These are phyloP conservation scores for Drosophila navojoa DNA, from an alignment of 1,140 invertebrate genomes.

Conservation along the genomic window DNA sequence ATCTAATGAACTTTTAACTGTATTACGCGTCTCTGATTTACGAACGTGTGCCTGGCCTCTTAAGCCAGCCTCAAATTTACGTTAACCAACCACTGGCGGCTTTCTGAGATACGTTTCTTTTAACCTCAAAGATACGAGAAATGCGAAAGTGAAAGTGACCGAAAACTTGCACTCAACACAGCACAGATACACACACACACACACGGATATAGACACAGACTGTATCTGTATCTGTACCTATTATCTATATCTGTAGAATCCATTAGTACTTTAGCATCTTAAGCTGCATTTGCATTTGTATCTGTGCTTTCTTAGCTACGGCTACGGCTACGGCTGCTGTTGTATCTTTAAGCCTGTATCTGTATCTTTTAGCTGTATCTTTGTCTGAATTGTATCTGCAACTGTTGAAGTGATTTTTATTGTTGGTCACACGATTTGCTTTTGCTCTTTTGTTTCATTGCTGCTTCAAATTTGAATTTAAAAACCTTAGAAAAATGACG, in stretches of 20 bases:
- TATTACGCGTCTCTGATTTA: slow-evolving; percentile 66
- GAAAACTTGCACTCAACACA: slow-evolving; percentile 36
- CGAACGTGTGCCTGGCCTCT: slow-evolving; percentile 28
- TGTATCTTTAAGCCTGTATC: not conserved
- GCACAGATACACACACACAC: not conserved
- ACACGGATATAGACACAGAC: slow-evolving; percentile 9
- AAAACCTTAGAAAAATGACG: slow-evolving; percentile 55
- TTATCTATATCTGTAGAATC: no score
- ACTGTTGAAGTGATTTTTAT: slow-evolving; percentile 69
- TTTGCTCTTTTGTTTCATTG: slow-evolving; percentile 37
- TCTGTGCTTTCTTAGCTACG: not conserved
- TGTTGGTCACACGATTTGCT: slow-evolving; percentile 46
- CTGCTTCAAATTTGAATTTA: slow-evolving; percentile 66
- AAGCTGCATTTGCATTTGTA: slow-evolving; percentile 2
- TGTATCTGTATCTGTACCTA: no score
- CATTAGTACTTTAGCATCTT: no score
- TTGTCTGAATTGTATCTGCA: slow-evolving; percentile 15
- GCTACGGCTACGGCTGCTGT: no score
- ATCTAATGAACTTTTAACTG: slow-evolving; percentile 54
- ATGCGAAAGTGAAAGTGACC: slow-evolving; percentile 72
- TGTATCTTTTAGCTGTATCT: slow-evolving; percentile 14
- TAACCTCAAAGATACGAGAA: slow-evolving; percentile 47
- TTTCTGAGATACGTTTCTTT: slow-evolving; percentile 40
- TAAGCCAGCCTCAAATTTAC: slow-evolving; percentile 48
- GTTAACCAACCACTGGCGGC: slow-evolving; percentile 39